Base-by-base conservation (phyloP, 2,797 vertebrate genomes). In the Sphenopsis melanotis region DNA sequence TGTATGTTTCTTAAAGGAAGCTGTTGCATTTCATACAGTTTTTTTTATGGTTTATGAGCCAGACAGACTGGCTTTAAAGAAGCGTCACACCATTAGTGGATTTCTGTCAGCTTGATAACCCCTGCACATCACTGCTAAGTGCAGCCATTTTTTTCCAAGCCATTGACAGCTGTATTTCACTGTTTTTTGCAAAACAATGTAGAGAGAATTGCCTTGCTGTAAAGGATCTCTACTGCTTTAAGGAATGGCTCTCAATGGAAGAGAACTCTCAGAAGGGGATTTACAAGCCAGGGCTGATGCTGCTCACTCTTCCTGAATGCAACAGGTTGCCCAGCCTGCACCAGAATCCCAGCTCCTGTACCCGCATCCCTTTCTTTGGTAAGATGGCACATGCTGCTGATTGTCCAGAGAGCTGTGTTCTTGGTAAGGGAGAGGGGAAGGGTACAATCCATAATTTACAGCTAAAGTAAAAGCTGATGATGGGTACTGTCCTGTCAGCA, bases 121-220 rank as follows among this genome's bases (percentile, higher is more conserved):
- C 49, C 57, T 89, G 44, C 29, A n/a, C 37, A 74, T 32, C 49
- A 24, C 60, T 53, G 89, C 61, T 91, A 91, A 90, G 80, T 81
- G 79, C 60, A 91, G 56, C 49, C 32, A 2, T 82, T 93, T 24
- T 88, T 57, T 84, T 59, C 12, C 78, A 77, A 68, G n/a, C 11
- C 55, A 90, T 63, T 97, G 93, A 97, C 90, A 57, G 15, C 52
- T 94, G 42, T 93, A 95, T 97, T 96, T 93, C 84, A 79, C 79
- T 97, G 85, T 96, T 97, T 95, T 95, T 94, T 94, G 46, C 96
- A 76, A 94, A 91, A 96, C 83, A 71, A 97, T 97, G 83, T 96
- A 99, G 99, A 97, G 99, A 99, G 89, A 99, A 99, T 97, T 99
- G 99, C 95, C 96, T 99, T 97, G 98, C 99, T 57, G 99, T 99